Conservation (phyloP, 2,888 invertebrate genomes). For the Macropis europaea region DNA sequence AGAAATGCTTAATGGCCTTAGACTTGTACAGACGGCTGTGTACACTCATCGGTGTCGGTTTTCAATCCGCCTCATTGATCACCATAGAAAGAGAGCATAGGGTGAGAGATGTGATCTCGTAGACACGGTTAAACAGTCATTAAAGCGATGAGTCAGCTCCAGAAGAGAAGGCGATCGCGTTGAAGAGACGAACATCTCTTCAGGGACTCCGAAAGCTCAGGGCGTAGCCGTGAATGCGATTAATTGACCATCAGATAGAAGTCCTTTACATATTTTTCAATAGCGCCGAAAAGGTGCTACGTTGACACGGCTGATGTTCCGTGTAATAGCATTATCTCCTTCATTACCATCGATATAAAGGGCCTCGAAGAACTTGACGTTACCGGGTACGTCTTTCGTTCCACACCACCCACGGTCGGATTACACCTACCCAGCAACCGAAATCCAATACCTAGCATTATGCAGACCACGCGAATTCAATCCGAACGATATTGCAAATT, state of each 20-base stretch:
- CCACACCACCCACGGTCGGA: constrained; percentile 37
- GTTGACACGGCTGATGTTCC: constrained; percentile 19
- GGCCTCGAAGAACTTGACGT: neutral
- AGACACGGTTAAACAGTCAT: constrained; percentile 42
- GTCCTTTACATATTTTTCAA: neutral
- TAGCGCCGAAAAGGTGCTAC: neutral
- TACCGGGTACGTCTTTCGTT: neutral
- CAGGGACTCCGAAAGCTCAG: constrained; percentile 18
- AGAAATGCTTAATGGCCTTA: too few relatives aligned
- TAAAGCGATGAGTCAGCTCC: constrained; percentile 55
- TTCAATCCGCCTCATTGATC: constrained; percentile 19
- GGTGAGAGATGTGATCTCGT: neutral
- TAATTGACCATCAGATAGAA: constrained; percentile 26
- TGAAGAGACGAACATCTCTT: constrained; percentile 2
- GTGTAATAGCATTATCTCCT: constrained; percentile 44
- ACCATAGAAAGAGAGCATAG: neutral
- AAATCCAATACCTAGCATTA: constrained; percentile 41
- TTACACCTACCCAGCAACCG: constrained; percentile 29
- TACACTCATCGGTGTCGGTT: constrained; percentile 4
- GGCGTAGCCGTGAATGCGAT: constrained; percentile 40
- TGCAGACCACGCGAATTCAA: neutral
- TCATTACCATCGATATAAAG: constrained; percentile 52
- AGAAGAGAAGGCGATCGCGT: constrained; percentile 33
- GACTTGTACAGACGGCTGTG: too few relatives aligned
- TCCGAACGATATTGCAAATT: neutral